Evolutionary conservation across 2,797 vertebrate species (phyloP), one percentile per base, ranked within the genome.

Genomic region (Pteropus rufus): DNA sequence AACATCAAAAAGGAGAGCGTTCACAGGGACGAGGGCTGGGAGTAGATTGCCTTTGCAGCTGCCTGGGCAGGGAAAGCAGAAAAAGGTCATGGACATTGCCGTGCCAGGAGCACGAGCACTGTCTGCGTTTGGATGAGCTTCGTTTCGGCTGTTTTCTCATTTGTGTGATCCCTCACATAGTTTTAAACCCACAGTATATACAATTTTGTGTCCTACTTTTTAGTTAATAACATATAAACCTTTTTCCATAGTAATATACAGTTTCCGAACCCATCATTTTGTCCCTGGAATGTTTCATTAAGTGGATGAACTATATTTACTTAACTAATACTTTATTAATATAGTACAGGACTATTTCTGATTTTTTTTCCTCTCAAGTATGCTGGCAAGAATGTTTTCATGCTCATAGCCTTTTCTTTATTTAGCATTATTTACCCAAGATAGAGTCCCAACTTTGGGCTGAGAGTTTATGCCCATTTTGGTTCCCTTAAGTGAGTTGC

Each of bases 321-420:
- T 93, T 86, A 93, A 41, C 83, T 87, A 44, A 94, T 89, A 52
- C 64, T 81, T 88, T 75, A 62, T 94, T 95, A 79, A 82, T 86
- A 23, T 56, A 77, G 80, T 67, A 54, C 64, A 2, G 46, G 49
- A 10, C 62, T 44, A 1, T 69, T 90, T 77, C 56, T 67, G 3
- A 41, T 34, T 73, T 89, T 90, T 86, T 39, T 77, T 89, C 70
- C 52, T 56, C 3, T 90, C 14, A 2, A 44, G 9, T 41, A 80
- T 5, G 36, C 92, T 60, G 79, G 44, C 56, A 36, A 84, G 75
- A 89, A 44, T 6, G 2, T 73, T 77, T 75, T 31, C 26, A 9
- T 44, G 19, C 41, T 76, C 49, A 11, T 0, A 8, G 24, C 18
- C 10, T 83, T 85, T 75, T 34, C 75, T 94, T 69, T 84, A 41